Evolutionary conservation across 2,113 vertebrate genomes (phyloP), one percentile per base, ranked within the genome.

Genomic region (Corythoichthys intestinalis): DNA sequence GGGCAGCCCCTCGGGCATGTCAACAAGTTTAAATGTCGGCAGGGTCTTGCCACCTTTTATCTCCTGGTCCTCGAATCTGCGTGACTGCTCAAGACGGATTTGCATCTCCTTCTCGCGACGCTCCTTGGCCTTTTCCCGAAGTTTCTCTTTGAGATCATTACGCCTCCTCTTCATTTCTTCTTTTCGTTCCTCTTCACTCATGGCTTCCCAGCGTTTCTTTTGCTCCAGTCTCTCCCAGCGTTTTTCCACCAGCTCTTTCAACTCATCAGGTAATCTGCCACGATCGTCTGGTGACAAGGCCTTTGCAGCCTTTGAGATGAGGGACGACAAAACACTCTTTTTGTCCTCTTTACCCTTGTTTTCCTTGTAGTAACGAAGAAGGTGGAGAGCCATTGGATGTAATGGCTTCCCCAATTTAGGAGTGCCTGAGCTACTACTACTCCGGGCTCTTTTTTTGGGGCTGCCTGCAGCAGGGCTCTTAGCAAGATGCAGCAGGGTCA

Each of bases 1-100:
- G 67, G 97, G 97, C 73, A 99, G 83, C 0, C 97, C 96, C 73
- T 99, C 97, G 0, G 97, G 97, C 76, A 95, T 98, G 85, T 99
- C 97, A 35, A 97, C 95, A 37, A 98, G 90, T 60, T 92, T 93
- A 80, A 98, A 98, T 0, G 87, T 11, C 0, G 97, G 97, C 70
- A 99, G 74, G 8, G 38, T 78, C 71, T 92, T 94, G 57, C 95
- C 96, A 4, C 93, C 95, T 41, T 88, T 75, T 1, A 99, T 89
- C 68, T 96, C 96, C 75, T 96, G 96, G 90, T 99, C 97, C 82
- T 99, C 97, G 0, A 89, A 98, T 50, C 97, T 87, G 46, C 93
- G 94, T 4, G 94, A 96, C 56, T 94, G 95, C 75, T 98, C 96
- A 5, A 94, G 87, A 28, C 92, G 93, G 80, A 94, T 90, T 56